These are phyloP conservation scores for Heterodera schachtii DNA, from an alignment of 1,140 invertebrate genomes.

Conservation along the genomic window DNA sequence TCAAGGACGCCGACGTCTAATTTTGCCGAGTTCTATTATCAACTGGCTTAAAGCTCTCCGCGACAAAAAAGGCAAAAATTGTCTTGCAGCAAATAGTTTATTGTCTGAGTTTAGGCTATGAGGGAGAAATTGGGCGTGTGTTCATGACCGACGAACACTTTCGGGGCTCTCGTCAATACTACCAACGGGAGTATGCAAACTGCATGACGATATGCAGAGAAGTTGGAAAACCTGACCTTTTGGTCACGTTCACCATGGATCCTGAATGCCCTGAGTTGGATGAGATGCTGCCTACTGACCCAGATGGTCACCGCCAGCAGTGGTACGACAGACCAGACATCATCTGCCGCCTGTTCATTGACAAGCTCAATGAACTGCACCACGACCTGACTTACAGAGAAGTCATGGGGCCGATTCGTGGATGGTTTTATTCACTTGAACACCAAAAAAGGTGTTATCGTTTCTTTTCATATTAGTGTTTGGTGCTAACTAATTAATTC, in stretches of 20 bases:
- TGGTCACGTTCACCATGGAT: constrained; percentile 2
- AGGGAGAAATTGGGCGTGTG: neutral
- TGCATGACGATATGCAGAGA: constrained; percentile 15
- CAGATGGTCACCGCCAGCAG: neutral
- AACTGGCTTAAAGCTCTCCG: neutral
- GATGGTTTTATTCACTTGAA: constrained; percentile 4
- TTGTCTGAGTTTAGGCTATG: neutral
- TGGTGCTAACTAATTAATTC: neutral
- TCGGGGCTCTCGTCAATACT: neutral
- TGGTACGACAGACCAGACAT: neutral
- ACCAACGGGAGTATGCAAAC: neutral
- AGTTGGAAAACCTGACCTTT: neutral
- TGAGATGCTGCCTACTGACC: neutral
- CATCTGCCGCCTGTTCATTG: neutral
- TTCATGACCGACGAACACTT: constrained; percentile 14
- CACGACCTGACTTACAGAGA: neutral
- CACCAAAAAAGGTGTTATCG: constrained; percentile 12
- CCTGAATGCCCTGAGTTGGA: neutral
- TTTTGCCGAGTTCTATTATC: neutral
- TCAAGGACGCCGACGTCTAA: neutral
- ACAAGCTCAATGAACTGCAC: neutral
- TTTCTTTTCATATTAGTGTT: neutral
- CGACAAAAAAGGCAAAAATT: neutral
- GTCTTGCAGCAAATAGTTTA: neutral
- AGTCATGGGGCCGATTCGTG: constrained; percentile 4